A percentile compares a stretch with the other conserved stretches of the same genome.
phyloP scores from a whole-genome alignment of 2,113 vertebrate species.

The Oreochromis spilurus region DNA sequence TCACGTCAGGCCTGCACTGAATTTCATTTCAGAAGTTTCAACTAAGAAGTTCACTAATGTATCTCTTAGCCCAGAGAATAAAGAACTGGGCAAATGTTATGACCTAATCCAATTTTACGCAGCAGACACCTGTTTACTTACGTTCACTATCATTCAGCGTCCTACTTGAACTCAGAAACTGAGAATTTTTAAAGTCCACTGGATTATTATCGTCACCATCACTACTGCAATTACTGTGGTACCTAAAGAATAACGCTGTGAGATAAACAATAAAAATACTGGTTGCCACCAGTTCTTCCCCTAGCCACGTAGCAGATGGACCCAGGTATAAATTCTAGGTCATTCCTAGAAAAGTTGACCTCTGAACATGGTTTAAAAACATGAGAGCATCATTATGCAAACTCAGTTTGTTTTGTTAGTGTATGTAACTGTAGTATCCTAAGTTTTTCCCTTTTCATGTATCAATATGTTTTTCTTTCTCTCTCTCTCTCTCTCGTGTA shows the following conservation, averaged over 20 bases:
- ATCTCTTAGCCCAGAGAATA: not conserved
- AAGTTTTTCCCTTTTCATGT: not conserved
- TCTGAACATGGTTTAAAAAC: not conserved
- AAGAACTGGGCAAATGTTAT: not conserved
- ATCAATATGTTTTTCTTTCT: not conserved
- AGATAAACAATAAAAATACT: not conserved
- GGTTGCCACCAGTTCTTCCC: not conserved
- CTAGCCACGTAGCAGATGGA: not conserved
- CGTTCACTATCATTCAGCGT: not conserved
- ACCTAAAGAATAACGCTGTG: not conserved
- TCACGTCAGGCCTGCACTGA: not conserved
- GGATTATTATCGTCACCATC: not conserved
- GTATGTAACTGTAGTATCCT: not conserved
- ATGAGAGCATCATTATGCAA: not conserved
- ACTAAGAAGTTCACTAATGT: not conserved
- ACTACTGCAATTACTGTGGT: not conserved
- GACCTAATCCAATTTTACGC: not conserved
- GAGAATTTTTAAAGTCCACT: not conserved
- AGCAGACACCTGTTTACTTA: not conserved
- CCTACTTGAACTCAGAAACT: not conserved
- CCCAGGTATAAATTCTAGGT: not conserved
- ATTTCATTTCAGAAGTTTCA: not conserved
- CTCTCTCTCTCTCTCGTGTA: not conserved
- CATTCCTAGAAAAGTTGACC: not conserved
- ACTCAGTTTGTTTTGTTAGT: not conserved